Conservation (phyloP, 2,888 invertebrate genomes). For the Pandemis heparana region DNA sequence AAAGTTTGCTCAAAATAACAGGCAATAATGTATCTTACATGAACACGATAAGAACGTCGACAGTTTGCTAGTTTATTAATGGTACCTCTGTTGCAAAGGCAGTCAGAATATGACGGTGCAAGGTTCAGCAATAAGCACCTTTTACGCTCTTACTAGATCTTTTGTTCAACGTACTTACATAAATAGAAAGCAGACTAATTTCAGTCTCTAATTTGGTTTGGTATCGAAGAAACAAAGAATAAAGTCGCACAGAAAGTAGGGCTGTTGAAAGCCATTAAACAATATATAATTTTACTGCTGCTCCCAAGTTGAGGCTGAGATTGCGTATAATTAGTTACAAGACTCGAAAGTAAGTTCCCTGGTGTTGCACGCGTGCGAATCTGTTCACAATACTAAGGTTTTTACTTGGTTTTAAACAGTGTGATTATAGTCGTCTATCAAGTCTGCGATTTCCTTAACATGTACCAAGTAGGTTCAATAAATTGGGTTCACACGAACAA, state of each 20-base stretch:
- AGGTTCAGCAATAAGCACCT: conserved; percentile 16
- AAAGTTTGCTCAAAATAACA: conserved; percentile 20
- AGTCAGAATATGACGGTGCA: not conserved
- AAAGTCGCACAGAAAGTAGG: conserved; percentile 28
- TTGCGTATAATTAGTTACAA: conserved; percentile 29
- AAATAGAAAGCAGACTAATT: conserved; percentile 20
- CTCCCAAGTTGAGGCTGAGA: conserved; percentile 20
- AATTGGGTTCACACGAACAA: conserved; percentile 12
- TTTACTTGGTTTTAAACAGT: conserved; percentile 33
- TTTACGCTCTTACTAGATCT: not conserved
- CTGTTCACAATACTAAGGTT: conserved; percentile 37
- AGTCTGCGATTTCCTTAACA: conserved; percentile 26
- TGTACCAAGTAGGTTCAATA: not conserved
- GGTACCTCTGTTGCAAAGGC: not conserved
- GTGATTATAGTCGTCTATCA: conserved; percentile 25
- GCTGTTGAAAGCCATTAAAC: conserved; percentile 32
- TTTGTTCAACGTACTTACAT: not conserved
- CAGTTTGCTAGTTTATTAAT: not conserved
- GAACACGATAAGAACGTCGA: not conserved
- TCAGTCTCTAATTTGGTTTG: conserved; percentile 16
- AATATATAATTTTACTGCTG: conserved; percentile 32
- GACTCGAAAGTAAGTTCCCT: conserved; percentile 35
- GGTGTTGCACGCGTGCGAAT: conserved; percentile 44
- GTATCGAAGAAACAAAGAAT: conserved; percentile 13
- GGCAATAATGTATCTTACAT: not conserved